Conservation (phyloP, 2,113 vertebrate species). For the Eupsittula cactorum region DNA sequence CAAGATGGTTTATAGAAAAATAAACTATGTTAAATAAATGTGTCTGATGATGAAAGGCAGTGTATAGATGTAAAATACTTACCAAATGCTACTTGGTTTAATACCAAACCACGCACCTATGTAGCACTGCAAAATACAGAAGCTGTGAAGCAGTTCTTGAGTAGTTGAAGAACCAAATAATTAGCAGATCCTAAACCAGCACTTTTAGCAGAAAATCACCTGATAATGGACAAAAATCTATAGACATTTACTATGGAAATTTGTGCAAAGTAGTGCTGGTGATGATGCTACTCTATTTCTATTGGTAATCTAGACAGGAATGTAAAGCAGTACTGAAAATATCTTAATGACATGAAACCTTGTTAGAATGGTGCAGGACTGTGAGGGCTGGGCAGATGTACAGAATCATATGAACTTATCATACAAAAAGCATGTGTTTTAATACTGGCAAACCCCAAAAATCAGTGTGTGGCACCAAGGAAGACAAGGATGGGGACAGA, state of each 20-base stretch:
- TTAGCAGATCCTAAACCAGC: not conserved
- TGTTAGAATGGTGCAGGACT: not conserved
- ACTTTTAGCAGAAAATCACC: not conserved
- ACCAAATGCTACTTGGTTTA: not conserved
- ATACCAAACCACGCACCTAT: not conserved
- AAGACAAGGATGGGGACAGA: not conserved
- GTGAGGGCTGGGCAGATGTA: not conserved
- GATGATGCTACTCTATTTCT: not conserved
- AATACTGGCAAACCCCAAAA: not conserved
- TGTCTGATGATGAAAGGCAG: not conserved
- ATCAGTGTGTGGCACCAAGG: not conserved
- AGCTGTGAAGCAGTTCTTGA: not conserved
- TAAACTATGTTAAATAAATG: not conserved
- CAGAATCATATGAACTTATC: not conserved
- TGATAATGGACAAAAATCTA: not conserved
- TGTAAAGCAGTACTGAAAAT: not conserved
- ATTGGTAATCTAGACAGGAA: not conserved
- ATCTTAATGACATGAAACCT: not conserved
- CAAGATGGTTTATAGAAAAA: not conserved
- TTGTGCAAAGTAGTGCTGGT: not conserved
- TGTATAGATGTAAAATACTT: not conserved
- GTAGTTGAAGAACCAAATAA: not conserved
- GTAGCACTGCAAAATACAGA: not conserved
- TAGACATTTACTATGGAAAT: not conserved
- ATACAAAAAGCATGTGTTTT: not conserved